Base-by-base conservation (phyloP, 2,113 vertebrate species). In the Ardeotis arabs region DNA sequence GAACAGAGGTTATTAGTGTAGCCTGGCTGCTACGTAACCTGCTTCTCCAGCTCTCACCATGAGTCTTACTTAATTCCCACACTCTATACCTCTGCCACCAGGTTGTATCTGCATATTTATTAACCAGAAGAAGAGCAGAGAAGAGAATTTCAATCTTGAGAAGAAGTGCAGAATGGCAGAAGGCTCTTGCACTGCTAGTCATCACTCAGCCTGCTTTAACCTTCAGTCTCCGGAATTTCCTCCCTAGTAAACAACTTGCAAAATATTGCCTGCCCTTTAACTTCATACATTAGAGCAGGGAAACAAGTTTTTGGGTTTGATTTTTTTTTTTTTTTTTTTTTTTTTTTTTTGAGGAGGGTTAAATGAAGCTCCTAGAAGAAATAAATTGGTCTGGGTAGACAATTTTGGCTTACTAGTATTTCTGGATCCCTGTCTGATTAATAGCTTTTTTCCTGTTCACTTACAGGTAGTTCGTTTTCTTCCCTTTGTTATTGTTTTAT, bases 61-160 rank as follows among this genome's bases (percentile, higher is more conserved):
- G 68, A 94, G 58, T 73, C 62, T 96, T 89, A 77, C n/a, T 97
- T 92, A 87, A 93, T 94, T 94, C 82, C n/a, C 45, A 44, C 21
- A 35, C 66, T 84, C 80, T 47, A 1, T 47, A 29, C 55, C 58
- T 68, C 62, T 77, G 74, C 75, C 87, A 82, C 58, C 72, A 84
- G 69, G 56, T 59, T 82, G 24, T 90, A 81, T 97, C 97, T 96
- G 83, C 82, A 20, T 96, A 84, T 64, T 96, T 91, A 96, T 91
- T 95, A 91, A 72, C 59, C 17, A 16, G 29, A 87, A 56, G 59
- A 86, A 94, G 41, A 77, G 33, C 59, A 86, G 28, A 72, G 73
- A 84, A 90, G 50, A n/a, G 25, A 56, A 12, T 87, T 95, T 75
- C 29, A 14, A 33, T 89, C 87, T 90, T 0, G 2, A 52, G 72